These are phyloP conservation scores for Dione vanillae DNA, from an alignment of 2,888 invertebrate genomes.

Conservation along the genomic window DNA sequence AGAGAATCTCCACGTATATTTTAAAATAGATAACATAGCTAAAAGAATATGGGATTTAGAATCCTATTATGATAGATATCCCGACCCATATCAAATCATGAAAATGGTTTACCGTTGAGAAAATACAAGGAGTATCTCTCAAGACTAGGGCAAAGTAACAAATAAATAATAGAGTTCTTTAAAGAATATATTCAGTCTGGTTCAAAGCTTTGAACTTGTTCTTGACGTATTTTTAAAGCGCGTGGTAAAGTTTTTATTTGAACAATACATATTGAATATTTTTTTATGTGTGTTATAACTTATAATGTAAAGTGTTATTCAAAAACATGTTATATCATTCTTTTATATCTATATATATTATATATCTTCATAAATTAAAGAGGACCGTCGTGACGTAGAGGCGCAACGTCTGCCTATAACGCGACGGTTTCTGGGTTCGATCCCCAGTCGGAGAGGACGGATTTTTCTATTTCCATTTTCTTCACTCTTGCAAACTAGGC, in stretches of 20 bases:
- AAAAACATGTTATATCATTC: not conserved
- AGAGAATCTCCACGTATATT: not conserved
- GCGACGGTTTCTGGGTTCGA: no score
- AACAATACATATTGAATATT: not conserved
- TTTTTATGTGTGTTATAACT: not conserved
- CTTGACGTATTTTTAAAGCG: constrained; percentile 13
- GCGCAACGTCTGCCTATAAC: no score
- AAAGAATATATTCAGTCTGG: constrained; percentile 3
- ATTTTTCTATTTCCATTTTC: no score
- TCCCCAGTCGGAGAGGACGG: no score
- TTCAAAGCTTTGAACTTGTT: constrained; percentile 17
- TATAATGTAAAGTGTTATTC: not conserved
- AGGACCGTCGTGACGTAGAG: no score
- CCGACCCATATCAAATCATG: constrained; percentile 29
- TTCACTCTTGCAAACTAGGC: no score
- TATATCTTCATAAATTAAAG: no score
- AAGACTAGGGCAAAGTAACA: constrained; percentile 18
- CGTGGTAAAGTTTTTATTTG: not conserved
- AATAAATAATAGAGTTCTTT: constrained; percentile 18
- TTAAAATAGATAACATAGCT: constrained; percentile 12
- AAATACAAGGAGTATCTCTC: constrained; percentile 19
- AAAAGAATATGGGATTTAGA: constrained; percentile 10
- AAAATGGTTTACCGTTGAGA: constrained; percentile 24
- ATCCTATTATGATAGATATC: constrained; percentile 20
- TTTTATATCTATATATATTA: no score